Evolutionary conservation across 2,113 vertebrate genomes (phyloP), one percentile per base, ranked within the genome.

Genomic region (Cyprinodon variegatus): DNA sequence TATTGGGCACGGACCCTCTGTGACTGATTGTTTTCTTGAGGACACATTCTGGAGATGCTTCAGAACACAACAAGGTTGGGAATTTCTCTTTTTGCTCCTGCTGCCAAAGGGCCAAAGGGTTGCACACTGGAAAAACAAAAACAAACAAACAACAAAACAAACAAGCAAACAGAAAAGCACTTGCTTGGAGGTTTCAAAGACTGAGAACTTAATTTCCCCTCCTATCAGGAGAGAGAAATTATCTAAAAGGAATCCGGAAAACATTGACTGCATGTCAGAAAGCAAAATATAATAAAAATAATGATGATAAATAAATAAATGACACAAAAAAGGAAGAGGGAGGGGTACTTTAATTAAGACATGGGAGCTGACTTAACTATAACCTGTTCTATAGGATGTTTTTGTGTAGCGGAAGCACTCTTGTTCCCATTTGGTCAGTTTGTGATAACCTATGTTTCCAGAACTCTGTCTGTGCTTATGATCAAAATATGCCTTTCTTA

Each of bases 371-470:
- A 91, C 88, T 83, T 86, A 95, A 94, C 95, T 94, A 94, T 96
- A 96, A 94, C 92, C 94, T 95, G 96, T 97, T 96, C 95, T 95
- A 96, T 97, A 97, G 95, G 95, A 96, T 97, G 96, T 98, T 98
- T 57, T 96, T 96, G 96, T 97, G 96, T 98, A 97, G 96, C 96
- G 95, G 95, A 98, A 95, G 94, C 96, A 96, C 96, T 97, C 96
- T 96, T 95, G 96, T 96, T 96, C 95, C 93, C 96, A 95, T 96
- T 96, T 96, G 96, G 96, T 98, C 95, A 93, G 92, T 96, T 97
- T 95, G 96, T 98, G 96, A 96, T 96, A 83, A 89, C 53, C 81
- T 90, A 89, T 93, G 95, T 96, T 89, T 96, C 95, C 64, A 95
- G 66, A 96, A 93, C 95, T 96, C 92, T 90, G 96, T 97, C 96